phyloP scores from a whole-genome alignment of 2,888 invertebrate genomes.

The Conus canariensis region DNA sequence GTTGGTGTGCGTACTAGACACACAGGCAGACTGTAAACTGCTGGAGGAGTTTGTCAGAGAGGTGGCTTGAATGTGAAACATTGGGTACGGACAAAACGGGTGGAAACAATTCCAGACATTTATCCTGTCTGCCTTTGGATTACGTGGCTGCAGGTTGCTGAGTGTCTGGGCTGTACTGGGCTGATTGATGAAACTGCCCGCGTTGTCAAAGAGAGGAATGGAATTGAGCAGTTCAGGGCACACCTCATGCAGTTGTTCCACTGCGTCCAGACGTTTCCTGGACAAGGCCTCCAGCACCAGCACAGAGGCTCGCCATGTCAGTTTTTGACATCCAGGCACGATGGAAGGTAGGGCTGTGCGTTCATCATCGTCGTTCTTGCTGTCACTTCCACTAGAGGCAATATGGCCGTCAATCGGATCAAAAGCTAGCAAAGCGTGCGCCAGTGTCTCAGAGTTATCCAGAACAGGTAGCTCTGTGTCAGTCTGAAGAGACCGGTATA shows the following conservation, averaged over 20 bases:
- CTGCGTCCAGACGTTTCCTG: conserved; percentile 6
- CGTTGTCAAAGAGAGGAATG: conserved; percentile 8
- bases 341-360: no score
- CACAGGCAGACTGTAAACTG: background rate
- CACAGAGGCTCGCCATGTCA: background rate
- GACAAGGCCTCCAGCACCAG: conserved; percentile 28
- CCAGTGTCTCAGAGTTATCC: background rate
- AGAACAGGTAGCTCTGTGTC: background rate
- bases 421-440: background rate
- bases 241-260: background rate
- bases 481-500: conserved; percentile 7
- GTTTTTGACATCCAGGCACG: background rate
- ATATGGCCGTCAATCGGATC: no score
- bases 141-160: no score
- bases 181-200: no score
- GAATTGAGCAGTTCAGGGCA: conserved; percentile 20
- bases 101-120: no score
- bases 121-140: no score
- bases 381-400: background rate
- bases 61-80: background rate
- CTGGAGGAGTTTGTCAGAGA: background rate
- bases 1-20: no score
- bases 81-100: no score
- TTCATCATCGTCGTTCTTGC: background rate
- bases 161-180: no score